Evolutionary conservation across 2,888 invertebrate species (phyloP), one percentile per base, ranked within the genome.

Genomic region (Conistra vaccinii): DNA sequence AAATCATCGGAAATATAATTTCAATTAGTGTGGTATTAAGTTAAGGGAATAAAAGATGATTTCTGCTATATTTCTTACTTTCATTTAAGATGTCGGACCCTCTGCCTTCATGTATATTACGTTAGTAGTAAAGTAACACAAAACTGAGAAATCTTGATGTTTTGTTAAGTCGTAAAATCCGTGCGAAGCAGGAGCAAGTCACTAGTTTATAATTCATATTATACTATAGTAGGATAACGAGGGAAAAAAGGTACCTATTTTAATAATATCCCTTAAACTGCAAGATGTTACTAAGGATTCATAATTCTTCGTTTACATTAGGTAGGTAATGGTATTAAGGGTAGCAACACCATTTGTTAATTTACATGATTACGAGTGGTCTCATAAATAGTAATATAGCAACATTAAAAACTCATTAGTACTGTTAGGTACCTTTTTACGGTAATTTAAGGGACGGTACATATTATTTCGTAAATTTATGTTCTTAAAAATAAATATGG

Each of bases 371-470:
- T 45, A 71, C n/a, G n/a, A 20, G 32, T 32, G 58, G 23, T n/a
- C 77, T 48, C 76, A 60, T 81, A 81, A 81, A 81, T 55, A 65
- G 60, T 60, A 66, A 81, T 81, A 45, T 60, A 39, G 35, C 3
- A 42, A 81, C 76, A 84, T 81, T 81, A 84, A 81, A 81, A 81
- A 67, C 68, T 81, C 81, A 61, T 81, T 81, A 84, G 53, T 32
- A 17, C 42, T 26, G 23, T n/a, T 9, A 14, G 29, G 67, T 63
- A 32, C n/a, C n/a, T 45, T 74, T 81, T 71, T 14, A 81, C 9
- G 12, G 35, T 53, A 75, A 77, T 58, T 23, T 35, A n/a, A 23
- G 29, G n/a, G 45, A 17, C 35, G 29, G 0, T n/a, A 80, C 14
- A 77, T 32, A 32, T 62, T 80, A 32, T 14, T 62, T 53, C 20